Conservation (phyloP, 2,888 invertebrate species). For the Eupeodes latifasciatus region DNA sequence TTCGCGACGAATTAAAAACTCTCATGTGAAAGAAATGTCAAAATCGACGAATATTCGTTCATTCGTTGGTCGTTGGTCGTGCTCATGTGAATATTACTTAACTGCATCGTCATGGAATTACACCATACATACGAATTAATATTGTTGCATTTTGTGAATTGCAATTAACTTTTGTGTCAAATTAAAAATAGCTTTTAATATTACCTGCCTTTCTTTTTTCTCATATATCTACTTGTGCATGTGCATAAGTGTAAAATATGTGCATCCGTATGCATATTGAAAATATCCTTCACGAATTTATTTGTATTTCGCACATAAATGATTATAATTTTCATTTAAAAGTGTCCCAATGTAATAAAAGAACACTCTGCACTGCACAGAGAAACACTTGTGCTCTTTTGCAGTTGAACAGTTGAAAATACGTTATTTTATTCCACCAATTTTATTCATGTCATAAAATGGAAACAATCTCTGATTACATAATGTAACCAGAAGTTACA, state of each 20-base stretch:
- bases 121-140: not conserved
- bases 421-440: not conserved
- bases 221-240: too few relatives aligned
- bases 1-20: too few relatives aligned
- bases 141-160: not conserved
- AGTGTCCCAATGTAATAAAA: not conserved
- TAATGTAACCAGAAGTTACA: constrained; percentile 50
- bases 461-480: constrained; percentile 37
- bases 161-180: not conserved
- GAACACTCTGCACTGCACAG: not conserved
- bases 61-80: too few relatives aligned
- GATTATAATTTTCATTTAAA: not conserved
- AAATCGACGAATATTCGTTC: too few relatives aligned
- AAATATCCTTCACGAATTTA: not conserved
- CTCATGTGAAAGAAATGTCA: too few relatives aligned
- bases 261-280: not conserved
- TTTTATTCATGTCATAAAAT: constrained; percentile 21
- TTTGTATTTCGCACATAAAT: not conserved
- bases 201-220: not conserved
- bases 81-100: too few relatives aligned
- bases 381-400: not conserved
- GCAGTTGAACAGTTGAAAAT: not conserved
- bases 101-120: not conserved
- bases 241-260: too few relatives aligned
- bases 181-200: not conserved